Evolutionary conservation across 2,888 invertebrate genomes (phyloP).

Genomic region (Diadegma fenestrale): DNA sequence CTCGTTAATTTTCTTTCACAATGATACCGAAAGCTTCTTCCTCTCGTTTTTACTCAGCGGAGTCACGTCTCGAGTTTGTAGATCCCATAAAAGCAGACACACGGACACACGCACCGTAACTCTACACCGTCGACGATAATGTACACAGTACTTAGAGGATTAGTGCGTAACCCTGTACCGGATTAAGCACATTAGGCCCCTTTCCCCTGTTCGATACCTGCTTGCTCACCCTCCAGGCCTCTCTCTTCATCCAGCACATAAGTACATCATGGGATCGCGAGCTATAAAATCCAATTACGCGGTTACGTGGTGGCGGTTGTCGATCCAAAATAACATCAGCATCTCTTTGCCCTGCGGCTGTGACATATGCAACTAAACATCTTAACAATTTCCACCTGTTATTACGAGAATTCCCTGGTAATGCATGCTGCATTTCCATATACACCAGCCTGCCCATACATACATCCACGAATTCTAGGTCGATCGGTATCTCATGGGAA

Average conservation of each 20-base stretch:
- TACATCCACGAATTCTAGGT: constrained; percentile 25
- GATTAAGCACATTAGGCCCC: constrained; percentile 59
- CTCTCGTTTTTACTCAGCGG: constrained; percentile 4
- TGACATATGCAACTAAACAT: constrained; percentile 7
- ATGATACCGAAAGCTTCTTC: constrained; percentile 29
- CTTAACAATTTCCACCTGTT: constrained; percentile 25
- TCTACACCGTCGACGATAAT: constrained; percentile 33
- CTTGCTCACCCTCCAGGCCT: background rate
- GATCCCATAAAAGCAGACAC: constrained; percentile 9
- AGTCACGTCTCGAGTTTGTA: constrained; percentile 20
- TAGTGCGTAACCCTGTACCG: constrained; percentile 63
- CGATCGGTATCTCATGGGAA: constrained; percentile 36
- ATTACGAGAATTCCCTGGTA: constrained; percentile 15
- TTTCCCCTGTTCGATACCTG: background rate
- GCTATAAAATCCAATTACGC: constrained; percentile 54
- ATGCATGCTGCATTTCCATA: background rate
- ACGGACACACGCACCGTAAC: constrained; percentile 1
- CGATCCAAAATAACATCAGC: background rate
- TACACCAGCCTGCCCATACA: background rate
- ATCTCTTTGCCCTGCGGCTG: background rate
- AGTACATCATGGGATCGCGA: constrained; percentile 39
- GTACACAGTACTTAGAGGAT: constrained; percentile 57
- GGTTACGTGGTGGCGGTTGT: constrained; percentile 14
- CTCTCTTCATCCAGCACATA: constrained; percentile 4
- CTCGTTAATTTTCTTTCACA: constrained; percentile 52